phyloP scores from a whole-genome alignment of 2,888 invertebrate genomes.

The Marasmarcha lunaedactyla region DNA sequence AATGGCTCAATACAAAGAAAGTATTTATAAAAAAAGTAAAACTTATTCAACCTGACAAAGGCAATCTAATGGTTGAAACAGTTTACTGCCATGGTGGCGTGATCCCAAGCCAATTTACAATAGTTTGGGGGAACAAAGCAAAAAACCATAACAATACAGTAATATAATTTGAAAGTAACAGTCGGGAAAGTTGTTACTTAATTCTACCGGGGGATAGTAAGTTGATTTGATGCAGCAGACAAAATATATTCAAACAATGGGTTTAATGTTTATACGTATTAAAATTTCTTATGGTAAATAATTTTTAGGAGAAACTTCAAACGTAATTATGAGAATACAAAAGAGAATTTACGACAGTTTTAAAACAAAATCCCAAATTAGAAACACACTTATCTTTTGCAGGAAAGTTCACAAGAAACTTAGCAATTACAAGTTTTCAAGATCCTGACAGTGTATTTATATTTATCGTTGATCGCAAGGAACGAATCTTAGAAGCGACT shows the following conservation, averaged over 20 bases:
- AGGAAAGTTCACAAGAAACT: no score
- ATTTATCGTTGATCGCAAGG: conserved; percentile 26
- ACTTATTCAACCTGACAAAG: conserved; percentile 33
- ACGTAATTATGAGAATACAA: no score
- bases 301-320: no score
- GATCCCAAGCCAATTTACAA: conserved; percentile 65
- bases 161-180: conserved; percentile 54
- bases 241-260: no score
- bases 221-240: conserved; percentile 17
- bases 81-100: conserved; percentile 62
- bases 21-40: not conserved
- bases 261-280: no score
- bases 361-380: no score
- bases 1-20: not conserved
- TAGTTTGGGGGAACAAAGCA: conserved; percentile 32
- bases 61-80: conserved; percentile 43
- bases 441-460: conserved; percentile 6
- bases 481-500: conserved; percentile 23
- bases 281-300: no score
- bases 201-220: conserved; percentile 46
- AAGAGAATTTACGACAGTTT: no score
- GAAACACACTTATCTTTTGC: no score
- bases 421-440: conserved; percentile 28
- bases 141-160: conserved; percentile 61
- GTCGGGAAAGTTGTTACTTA: conserved; percentile 48